Evolutionary conservation across 2,113 vertebrate genomes (phyloP).

Genomic region (Rhinogobius similis): DNA sequence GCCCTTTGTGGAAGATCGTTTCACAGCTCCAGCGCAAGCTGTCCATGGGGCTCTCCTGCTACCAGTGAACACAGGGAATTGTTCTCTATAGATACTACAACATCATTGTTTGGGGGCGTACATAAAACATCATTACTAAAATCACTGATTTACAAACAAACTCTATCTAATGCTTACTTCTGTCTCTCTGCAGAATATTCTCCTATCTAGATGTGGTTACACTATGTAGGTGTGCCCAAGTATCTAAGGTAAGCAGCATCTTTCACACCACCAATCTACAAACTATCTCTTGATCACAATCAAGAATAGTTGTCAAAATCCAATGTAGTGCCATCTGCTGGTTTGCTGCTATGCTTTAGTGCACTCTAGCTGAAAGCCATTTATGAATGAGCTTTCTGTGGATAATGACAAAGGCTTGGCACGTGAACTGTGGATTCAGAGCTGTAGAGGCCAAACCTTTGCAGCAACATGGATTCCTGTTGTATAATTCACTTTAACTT

Average conservation of each 20-base stretch:
- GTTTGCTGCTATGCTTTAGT: constrained; percentile 19
- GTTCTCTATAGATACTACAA: constrained; percentile 22
- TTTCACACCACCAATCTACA: neutral
- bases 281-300: neutral
- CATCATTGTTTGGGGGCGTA: neutral
- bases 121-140: neutral
- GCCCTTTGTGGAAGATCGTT: constrained; percentile 59
- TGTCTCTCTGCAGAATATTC: constrained; percentile 86
- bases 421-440: constrained; percentile 24
- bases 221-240: constrained; percentile 93
- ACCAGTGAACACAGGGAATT: constrained; percentile 30
- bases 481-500: neutral
- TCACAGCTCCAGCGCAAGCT: constrained; percentile 48
- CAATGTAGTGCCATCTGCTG: constrained; percentile 55
- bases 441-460: constrained; percentile 16
- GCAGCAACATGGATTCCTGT: constrained; percentile 5
- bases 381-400: constrained; percentile 48
- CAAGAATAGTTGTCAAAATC: neutral
- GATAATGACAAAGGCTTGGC: constrained; percentile 30
- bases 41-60: constrained; percentile 43
- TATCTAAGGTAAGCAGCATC: constrained; percentile 87
- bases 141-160: neutral
- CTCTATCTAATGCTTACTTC: constrained; percentile 15
- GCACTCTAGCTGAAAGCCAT: constrained; percentile 47
- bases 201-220: constrained; percentile 97